These are phyloP conservation scores for Thelaira solivaga DNA, from an alignment of 2,888 invertebrate genomes.

Conservation along the genomic window DNA sequence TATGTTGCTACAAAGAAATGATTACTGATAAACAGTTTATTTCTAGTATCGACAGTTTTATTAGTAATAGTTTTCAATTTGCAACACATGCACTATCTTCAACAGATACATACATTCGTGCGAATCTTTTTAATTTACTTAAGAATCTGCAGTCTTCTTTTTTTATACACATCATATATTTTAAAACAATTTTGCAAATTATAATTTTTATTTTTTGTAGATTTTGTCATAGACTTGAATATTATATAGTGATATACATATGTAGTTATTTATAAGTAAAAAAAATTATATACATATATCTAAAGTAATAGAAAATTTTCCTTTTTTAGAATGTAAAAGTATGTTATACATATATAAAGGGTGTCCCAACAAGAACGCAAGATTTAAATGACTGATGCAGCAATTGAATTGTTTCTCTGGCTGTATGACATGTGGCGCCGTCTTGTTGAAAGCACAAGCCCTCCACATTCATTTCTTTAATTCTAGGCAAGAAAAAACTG, in stretches of 20 bases:
- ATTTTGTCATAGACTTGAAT: constrained; percentile 41
- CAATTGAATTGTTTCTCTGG: no score
- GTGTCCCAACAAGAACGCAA: no score
- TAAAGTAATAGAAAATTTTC: constrained; percentile 24
- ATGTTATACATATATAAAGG: no score
- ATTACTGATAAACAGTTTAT: constrained; percentile 8
- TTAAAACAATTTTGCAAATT: constrained; percentile 1
- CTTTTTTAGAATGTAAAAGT: constrained; percentile 14
- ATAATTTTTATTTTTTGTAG: background rate
- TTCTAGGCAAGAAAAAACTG: no score
- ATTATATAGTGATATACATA: constrained; percentile 56
- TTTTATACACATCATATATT: constrained; percentile 13
- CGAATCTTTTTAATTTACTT: background rate
- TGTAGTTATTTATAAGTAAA: constrained; percentile 23
- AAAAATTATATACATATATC: no score
- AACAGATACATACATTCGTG: constrained; percentile 2
- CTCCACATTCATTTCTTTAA: no score
- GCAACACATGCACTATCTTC: background rate
- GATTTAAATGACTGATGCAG: no score
- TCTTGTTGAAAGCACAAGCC: no score
- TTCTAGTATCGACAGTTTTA: background rate
- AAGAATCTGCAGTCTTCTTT: constrained; percentile 34
- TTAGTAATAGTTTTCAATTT: constrained; percentile 6
- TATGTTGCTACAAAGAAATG: constrained; percentile 27
- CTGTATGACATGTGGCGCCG: no score